A percentile compares a stretch with the other conserved stretches of the same genome.
phyloP scores from a whole-genome alignment of 2,888 invertebrate species.

The Cistogaster globosa region DNA sequence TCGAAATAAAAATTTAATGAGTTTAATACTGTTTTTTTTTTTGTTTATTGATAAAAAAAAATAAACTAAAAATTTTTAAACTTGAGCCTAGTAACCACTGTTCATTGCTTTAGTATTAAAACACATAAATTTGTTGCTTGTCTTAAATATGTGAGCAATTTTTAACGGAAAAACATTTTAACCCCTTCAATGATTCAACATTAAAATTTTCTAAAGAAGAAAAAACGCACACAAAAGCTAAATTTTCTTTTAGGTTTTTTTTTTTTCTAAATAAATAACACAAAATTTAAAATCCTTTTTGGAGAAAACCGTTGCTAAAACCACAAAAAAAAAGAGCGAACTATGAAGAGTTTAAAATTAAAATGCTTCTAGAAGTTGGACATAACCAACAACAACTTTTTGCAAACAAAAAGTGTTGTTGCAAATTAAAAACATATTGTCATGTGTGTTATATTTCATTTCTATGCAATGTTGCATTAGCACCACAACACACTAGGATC shows the following conservation, averaged over 20 bases:
- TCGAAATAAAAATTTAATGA: too few relatives aligned
- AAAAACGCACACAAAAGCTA: conserved; percentile 21
- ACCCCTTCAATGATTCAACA: conserved; percentile 71
- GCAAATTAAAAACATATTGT: conserved; percentile 83
- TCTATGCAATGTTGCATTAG: conserved; percentile 72
- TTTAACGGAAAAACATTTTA: conserved; percentile 72
- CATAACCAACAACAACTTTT: conserved; percentile 21
- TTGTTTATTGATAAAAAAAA: too few relatives aligned
- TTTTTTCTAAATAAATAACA: conserved; percentile 10
- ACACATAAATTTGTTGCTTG: background rate
- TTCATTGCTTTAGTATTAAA: conserved; percentile 3
- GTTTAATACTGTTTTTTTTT: too few relatives aligned
- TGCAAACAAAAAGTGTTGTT: conserved; percentile 73
- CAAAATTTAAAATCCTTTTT: conserved; percentile 67
- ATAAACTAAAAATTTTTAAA: too few relatives aligned
- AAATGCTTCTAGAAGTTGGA: conserved; percentile 66
- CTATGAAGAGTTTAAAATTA: conserved; percentile 66
- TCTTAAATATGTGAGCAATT: conserved; percentile 36
- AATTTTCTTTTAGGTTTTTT: conserved; percentile 42
- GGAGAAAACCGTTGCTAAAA: conserved; percentile 47
- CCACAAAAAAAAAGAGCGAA: conserved; percentile 28
- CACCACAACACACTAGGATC: conserved; percentile 58
- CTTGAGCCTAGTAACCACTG: conserved; percentile 20
- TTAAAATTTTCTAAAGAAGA: conserved; percentile 58
- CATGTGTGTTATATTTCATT: conserved; percentile 74